Evolutionary conservation across 1,140 invertebrate species (phyloP).

Genomic region (Eufriesea mexicana): DNA sequence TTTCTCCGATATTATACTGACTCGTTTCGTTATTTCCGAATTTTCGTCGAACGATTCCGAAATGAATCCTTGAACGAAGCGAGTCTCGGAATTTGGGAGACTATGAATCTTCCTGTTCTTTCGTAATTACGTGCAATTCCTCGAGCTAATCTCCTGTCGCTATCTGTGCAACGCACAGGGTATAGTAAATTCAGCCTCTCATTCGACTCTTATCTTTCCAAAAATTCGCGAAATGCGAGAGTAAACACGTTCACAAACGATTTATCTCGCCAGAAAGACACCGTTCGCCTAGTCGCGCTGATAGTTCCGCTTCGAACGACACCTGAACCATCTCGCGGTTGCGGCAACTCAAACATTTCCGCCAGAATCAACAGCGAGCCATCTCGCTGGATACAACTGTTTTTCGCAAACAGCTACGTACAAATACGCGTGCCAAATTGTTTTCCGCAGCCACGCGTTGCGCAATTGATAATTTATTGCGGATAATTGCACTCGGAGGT

Average conservation of each 20-base stretch:
- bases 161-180: not conserved
- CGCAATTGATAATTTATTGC: conserved; percentile 37
- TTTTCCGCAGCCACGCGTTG: conserved; percentile 2
- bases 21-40: too few species aligned
- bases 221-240: not conserved
- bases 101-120: not conserved
- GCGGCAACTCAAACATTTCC: not conserved
- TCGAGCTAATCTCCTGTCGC: not conserved
- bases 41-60: too few species aligned
- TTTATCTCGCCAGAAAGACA: not conserved
- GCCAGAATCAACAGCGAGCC: not conserved
- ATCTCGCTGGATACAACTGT: not conserved
- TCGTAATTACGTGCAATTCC: not conserved
- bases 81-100: not conserved
- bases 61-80: not conserved
- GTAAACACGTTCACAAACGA: not conserved
- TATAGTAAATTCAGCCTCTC: not conserved
- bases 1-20: too few species aligned
- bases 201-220: not conserved
- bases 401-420: not conserved
- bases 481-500: conserved; percentile 25
- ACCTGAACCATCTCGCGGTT: not conserved
- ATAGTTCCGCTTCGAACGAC: too few species aligned
- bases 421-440: conserved; percentile 27
- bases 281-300: not conserved